Percentiles rank a stretch among this genome's conserved stretches.
Conservation (phyloP, 2,888 invertebrate genomes). For the Melolontha melolontha region DNA sequence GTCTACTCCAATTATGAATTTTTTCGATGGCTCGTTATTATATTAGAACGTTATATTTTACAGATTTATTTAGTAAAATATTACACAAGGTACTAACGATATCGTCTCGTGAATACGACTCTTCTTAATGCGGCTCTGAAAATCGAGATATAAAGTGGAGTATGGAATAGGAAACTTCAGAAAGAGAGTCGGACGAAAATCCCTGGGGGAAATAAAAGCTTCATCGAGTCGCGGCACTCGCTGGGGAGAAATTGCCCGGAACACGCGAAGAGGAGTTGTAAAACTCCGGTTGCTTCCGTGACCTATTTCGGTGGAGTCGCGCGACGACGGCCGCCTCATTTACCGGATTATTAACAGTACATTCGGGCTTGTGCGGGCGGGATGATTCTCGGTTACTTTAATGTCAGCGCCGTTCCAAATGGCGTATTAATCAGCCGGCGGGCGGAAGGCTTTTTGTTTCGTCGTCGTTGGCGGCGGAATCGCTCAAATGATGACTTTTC, state of each 20-base stretch:
- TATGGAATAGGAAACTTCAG: conserved; percentile 6
- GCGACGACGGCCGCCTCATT: conserved; percentile 58
- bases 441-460: conserved; percentile 18
- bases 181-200: conserved; percentile 52
- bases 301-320: conserved; percentile 55
- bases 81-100: too few species aligned
- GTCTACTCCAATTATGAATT: too few species aligned
- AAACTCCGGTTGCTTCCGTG: conserved; percentile 58
- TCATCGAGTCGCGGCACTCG: conserved; percentile 60
- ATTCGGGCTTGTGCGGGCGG: conserved; percentile 45
- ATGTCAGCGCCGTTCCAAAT: conserved; percentile 44
- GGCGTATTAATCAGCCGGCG: conserved; percentile 29
- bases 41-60: too few species aligned
- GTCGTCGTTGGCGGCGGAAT: too few species aligned
- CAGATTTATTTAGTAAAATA: not conserved
- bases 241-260: conserved; percentile 62
- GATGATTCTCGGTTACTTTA: conserved; percentile 48
- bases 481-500: too few species aligned
- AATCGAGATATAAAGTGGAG: conserved; percentile 35
- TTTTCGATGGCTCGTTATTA: too few species aligned
- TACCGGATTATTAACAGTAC: conserved; percentile 62
- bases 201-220: conserved; percentile 65
- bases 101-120: too few species aligned
- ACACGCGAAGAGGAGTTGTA: conserved; percentile 59
- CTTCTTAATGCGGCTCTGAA: conserved; percentile 3